phyloP scores from a whole-genome alignment of 1,140 invertebrate genomes.

The Colletes latitarsis region DNA sequence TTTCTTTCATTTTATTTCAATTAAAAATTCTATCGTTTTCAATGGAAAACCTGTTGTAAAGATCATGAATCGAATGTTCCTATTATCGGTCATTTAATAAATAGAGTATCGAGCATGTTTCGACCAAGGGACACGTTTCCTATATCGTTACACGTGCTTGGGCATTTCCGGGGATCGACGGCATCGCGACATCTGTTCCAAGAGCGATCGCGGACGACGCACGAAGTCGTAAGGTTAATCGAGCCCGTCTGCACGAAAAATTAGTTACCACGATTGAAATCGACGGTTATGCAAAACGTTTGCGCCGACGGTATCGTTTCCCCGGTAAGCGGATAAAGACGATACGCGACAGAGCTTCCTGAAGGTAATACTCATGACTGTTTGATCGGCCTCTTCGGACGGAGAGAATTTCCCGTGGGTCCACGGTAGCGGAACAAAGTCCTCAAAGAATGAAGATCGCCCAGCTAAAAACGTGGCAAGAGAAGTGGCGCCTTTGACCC shows the following conservation, averaged over 20 bases:
- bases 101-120: neutral
- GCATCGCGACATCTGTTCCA: neutral
- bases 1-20: too few species aligned
- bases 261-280: constrained; percentile 1
- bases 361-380: constrained; percentile 57
- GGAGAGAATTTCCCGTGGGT: constrained; percentile 53
- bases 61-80: too few species aligned
- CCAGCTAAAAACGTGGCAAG: constrained; percentile 68
- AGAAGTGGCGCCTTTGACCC: constrained; percentile 70
- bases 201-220: constrained; percentile 9
- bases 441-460: constrained; percentile 68
- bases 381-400: constrained; percentile 58
- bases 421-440: constrained; percentile 44
- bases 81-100: too few species aligned
- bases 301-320: constrained; percentile 9
- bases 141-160: neutral
- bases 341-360: constrained; percentile 21
- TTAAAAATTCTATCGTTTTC: too few species aligned
- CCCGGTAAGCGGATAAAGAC: constrained; percentile 23
- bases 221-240: constrained; percentile 5
- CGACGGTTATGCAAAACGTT: constrained; percentile 15
- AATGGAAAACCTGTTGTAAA: too few species aligned
- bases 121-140: neutral
- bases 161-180: neutral
- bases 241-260: constrained; percentile 8